Base-by-base conservation (phyloP, 2,888 invertebrate genomes). In the Caenorhabditis zanzibari region DNA sequence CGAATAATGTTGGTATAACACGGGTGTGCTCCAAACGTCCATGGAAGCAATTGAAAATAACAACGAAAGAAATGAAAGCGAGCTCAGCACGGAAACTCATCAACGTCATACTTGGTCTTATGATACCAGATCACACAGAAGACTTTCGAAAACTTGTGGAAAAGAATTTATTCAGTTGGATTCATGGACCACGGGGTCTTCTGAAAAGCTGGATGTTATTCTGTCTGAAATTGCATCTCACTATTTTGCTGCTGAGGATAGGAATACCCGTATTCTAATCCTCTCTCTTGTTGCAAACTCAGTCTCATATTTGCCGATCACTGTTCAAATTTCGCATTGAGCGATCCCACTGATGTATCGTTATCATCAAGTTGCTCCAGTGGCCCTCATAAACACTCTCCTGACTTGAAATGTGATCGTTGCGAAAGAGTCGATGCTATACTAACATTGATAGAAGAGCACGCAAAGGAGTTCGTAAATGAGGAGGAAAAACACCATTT, bases 391-490 rank as follows among this genome's bases (percentile, higher is more conserved):
- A 14, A 6, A 38, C 82, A 82, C 38, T 22, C 63, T 12, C 66
- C 76, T n/a, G 72, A 82, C 41, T 2, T 64, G 19, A 56, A 59
- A 12, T 82, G 82, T 52, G 76, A 69, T 1, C 24, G 63, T 9
- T 82, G 82, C 19, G 76, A 71, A 14, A 19, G n/a, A n/a, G 24
- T 22, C n/a, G 71, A 76, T 0, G 35, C 24, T 2, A 28, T 72
- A 1, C 22, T 82, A 14, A 24, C 22, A 10, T 6, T 28, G 5
- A 44, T 72, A 7, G 24, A 35, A 72, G 14, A 64, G 12, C n/a
- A 10, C 6, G 49, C 54, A 4, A 16, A 24, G 6, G 9, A 26
- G 24, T 22, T 73, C 9, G 63, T 26, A 2, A 22, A 3, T 16
- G 26, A 38, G 12, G 14, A n/a, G 4, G 10, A 59, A 28, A n/a